Evolutionary conservation across 2,888 invertebrate species (phyloP), one percentile per base, ranked within the genome.

Genomic region (Tuta absoluta): DNA sequence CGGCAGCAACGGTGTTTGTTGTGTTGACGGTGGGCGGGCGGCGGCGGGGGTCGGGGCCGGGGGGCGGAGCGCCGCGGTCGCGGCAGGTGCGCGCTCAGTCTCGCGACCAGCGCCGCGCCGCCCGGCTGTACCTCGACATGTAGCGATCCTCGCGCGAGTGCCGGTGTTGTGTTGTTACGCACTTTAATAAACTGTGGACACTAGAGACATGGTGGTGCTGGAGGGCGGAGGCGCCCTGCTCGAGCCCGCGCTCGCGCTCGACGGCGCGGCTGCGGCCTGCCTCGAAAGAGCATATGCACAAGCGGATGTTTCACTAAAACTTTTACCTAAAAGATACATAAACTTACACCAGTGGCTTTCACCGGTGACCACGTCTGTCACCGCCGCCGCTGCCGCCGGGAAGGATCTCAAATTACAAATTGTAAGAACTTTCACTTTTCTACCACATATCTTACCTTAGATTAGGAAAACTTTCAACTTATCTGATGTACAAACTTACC

Each of bases 321-420:
- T 97, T 93, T 93, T 97, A 90, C 96, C 96, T 81, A 97, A 97
- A 93, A 93, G 97, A 81, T 97, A 96, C 90, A 96, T 97, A 86
- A 96, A 96, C 92, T 93, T 97, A 85, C 97, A 97, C 89, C 96
- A 96, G 89, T 97, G 96, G 96, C 93, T 97, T 82, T 95, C 96
- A 81, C 97, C 97, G 73, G 93, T 95, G 79, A 94, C 95, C 72
- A 87, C 89, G 23, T 87, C 91, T 49, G 85, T 89, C 67, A 87
- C 91, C 59, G 86, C 90, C 60, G 91, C 91, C 67, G 81, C 88
- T 65, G 87, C 94, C 90, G 91, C 94, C 87, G 92, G 90, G 68
- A 96, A 96, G 93, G 96, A 96, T 92, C 93, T 95, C 81, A 95
- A 95, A 91, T 93, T 95, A 82, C 95, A 95, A 94, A 94, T 95